Conservation (phyloP, 2,113 vertebrate species). For the Myanophis thanlyinensis region DNA sequence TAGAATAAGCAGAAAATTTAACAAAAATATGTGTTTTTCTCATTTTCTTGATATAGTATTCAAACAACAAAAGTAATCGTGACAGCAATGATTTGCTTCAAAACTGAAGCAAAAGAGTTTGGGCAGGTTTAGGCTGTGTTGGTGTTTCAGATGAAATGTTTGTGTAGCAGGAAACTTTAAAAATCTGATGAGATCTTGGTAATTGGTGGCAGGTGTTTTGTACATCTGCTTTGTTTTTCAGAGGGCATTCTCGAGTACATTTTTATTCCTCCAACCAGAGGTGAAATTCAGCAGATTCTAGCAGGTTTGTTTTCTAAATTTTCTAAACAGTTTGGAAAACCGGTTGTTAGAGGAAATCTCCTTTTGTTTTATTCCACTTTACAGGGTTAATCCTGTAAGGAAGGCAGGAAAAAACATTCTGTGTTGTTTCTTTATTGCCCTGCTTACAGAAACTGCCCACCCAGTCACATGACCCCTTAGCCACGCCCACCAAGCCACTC, state of each 20-base stretch:
- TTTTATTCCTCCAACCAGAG: not conserved
- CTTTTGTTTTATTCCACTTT: too few relatives aligned
- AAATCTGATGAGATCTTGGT: not conserved
- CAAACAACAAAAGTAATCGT: not conserved
- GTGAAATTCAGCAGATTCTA: too few relatives aligned
- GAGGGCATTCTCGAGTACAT: not conserved
- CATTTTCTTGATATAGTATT: not conserved
- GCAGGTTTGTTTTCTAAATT: too few relatives aligned
- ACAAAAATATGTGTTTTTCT: not conserved
- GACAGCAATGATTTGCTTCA: not conserved
- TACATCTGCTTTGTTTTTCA: not conserved
- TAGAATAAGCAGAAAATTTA: not conserved
- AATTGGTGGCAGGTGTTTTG: not conserved
- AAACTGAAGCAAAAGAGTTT: not conserved
- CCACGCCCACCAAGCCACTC: too few relatives aligned
- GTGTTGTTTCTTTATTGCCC: too few relatives aligned
- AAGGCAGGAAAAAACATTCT: too few relatives aligned
- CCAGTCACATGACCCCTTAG: too few relatives aligned
- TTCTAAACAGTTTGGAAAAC: too few relatives aligned
- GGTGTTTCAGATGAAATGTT: not conserved
- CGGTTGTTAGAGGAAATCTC: too few relatives aligned
- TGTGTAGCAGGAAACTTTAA: not conserved
- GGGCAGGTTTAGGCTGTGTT: not conserved
- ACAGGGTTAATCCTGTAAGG: too few relatives aligned
- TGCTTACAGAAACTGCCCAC: too few relatives aligned